phyloP scores from a whole-genome alignment of 1,140 invertebrate genomes.

The Platyscapa corneri region DNA sequence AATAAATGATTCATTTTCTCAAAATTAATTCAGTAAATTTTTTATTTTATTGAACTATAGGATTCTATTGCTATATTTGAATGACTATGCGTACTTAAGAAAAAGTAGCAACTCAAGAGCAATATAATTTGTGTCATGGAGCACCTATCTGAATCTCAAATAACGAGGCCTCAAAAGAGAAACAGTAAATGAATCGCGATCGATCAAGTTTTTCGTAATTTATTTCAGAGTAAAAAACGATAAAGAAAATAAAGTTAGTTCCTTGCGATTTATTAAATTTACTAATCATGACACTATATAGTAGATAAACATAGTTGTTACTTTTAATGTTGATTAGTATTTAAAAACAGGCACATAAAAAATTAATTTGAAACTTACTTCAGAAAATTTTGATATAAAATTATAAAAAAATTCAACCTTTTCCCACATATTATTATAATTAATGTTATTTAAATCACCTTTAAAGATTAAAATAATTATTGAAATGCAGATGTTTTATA shows the following conservation, averaged over 20 bases:
- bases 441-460: not conserved
- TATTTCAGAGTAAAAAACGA: not conserved
- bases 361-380: not conserved
- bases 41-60: too few relatives aligned
- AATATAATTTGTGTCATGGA: not conserved
- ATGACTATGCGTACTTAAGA: too few relatives aligned
- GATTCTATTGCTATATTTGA: too few relatives aligned
- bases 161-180: conserved; percentile 55
- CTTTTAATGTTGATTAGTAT: not conserved
- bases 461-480: not conserved
- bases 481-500: not conserved
- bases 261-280: not conserved
- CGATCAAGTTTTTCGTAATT: not conserved
- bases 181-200: not conserved
- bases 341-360: not conserved
- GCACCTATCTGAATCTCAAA: conserved; percentile 64
- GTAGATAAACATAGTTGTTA: not conserved
- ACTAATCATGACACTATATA: not conserved
- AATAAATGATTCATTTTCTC: too few relatives aligned
- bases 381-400: not conserved
- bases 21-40: too few relatives aligned
- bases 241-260: conserved; percentile 7
- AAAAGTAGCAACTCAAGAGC: too few relatives aligned
- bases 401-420: not conserved
- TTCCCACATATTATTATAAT: not conserved